A percentile compares a stretch with the other conserved stretches of the same genome.
phyloP scores from a whole-genome alignment of 2,797 vertebrate genomes.

The Eospalax fontanierii region DNA sequence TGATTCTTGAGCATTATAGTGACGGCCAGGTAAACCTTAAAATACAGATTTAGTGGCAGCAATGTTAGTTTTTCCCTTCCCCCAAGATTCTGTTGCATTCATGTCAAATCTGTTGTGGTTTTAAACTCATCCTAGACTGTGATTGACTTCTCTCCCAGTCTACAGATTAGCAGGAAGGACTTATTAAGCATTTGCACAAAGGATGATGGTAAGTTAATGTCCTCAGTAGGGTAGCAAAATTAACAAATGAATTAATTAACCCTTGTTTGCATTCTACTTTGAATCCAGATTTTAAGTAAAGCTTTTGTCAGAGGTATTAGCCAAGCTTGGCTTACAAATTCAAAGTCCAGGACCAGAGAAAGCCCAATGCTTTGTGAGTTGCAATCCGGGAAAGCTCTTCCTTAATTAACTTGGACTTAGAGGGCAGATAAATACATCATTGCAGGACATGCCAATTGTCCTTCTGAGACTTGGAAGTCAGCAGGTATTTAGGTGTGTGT shows the following conservation, averaged over 20 bases:
- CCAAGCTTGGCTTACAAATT: constrained; percentile 82
- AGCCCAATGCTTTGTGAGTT: constrained; percentile 71
- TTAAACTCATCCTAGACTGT: neutral
- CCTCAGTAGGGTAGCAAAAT: constrained; percentile 78
- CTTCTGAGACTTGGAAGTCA: constrained; percentile 69
- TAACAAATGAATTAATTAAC: constrained; percentile 85
- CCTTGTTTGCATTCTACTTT: constrained; percentile 83
- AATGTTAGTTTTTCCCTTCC: neutral
- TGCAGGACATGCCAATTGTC: constrained; percentile 69
- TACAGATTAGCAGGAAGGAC: constrained; percentile 48
- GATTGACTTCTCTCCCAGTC: constrained; percentile 6
- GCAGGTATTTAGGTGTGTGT: constrained; percentile 60
- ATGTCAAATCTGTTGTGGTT: constrained; percentile 35
- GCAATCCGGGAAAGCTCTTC: constrained; percentile 57
- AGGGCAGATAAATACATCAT: constrained; percentile 79
- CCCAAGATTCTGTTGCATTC: neutral
- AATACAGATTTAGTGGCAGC: constrained; percentile 51
- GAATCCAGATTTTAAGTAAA: constrained; percentile 81
- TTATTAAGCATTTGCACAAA: constrained; percentile 69
- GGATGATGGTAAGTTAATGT: constrained; percentile 64
- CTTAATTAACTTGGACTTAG: constrained; percentile 80
- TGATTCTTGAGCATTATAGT: constrained; percentile 65
- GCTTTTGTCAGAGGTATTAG: constrained; percentile 80
- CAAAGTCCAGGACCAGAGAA: constrained; percentile 77
- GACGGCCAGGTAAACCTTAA: constrained; percentile 55